These are phyloP conservation scores for Maconellicoccus hirsutus DNA, from an alignment of 1,140 invertebrate genomes.

Conservation along the genomic window DNA sequence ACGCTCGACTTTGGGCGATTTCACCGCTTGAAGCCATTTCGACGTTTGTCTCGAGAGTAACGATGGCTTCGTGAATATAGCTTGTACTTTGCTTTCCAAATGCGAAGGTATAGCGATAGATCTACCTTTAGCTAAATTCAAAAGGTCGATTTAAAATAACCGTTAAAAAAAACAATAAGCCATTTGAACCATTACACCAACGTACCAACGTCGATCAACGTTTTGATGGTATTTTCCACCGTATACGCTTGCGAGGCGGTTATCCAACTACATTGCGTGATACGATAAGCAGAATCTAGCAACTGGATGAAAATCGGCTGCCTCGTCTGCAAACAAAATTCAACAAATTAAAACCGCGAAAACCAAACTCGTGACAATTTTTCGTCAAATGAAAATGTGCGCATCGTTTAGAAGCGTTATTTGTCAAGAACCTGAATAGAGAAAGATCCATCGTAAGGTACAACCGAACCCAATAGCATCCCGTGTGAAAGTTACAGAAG, in stretches of 20 bases:
- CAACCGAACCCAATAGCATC: background rate
- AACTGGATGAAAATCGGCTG: conserved; percentile 91
- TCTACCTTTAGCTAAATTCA: conserved; percentile 64
- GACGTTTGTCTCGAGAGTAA: conserved; percentile 75
- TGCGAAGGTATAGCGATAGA: conserved; percentile 85
- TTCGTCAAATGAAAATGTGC: too few species aligned
- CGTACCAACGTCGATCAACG: conserved; percentile 66
- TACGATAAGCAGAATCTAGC: conserved; percentile 78
- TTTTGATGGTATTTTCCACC: conserved; percentile 90
- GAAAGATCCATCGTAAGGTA: background rate
- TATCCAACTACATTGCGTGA: conserved; percentile 83
- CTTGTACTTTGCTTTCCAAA: conserved; percentile 75
- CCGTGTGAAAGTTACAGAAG: background rate
- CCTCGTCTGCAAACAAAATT: conserved; percentile 52
- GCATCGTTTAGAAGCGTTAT: background rate
- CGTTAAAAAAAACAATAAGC: background rate
- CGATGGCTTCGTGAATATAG: conserved; percentile 80
- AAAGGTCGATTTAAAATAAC: conserved; percentile 20
- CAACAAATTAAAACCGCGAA: conserved; percentile 23
- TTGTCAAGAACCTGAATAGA: background rate
- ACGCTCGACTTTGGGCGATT: conserved; percentile 66
- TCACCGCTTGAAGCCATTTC: conserved; percentile 75
- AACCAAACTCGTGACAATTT: too few species aligned
- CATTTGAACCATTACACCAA: conserved; percentile 17
- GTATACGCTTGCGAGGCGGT: conserved; percentile 74